These are phyloP conservation scores for Meandrusa payeni DNA, from an alignment of 2,888 invertebrate genomes.

Conservation along the genomic window DNA sequence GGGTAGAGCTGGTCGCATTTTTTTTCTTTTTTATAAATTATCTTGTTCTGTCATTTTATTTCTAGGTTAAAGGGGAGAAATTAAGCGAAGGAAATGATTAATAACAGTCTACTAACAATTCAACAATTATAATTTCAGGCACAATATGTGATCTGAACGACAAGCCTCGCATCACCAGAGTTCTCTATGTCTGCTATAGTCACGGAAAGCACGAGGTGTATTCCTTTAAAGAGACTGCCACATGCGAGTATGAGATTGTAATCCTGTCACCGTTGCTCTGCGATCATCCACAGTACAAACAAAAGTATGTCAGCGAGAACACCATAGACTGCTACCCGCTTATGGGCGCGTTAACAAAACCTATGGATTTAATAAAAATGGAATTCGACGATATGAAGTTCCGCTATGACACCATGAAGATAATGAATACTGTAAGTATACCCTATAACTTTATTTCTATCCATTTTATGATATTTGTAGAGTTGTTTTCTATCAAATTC, in stretches of 20 bases:
- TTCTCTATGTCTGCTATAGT: constrained; percentile 93
- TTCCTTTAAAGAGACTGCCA: constrained; percentile 94
- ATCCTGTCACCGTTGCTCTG: constrained; percentile 94
- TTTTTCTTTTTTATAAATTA: too few species aligned
- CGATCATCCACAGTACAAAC: constrained; percentile 92
- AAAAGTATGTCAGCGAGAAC: constrained; percentile 88
- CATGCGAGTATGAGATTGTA: constrained; percentile 96
- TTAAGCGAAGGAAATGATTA: too few species aligned
- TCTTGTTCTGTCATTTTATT: too few species aligned
- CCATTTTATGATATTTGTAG: constrained; percentile 22
- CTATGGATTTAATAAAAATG: constrained; percentile 85
- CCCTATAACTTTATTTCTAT: constrained; percentile 2
- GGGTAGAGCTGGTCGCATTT: too few species aligned
- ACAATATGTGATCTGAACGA: constrained; percentile 95
- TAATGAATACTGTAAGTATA: constrained; percentile 48
- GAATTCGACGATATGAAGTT: constrained; percentile 87
- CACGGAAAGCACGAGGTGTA: constrained; percentile 95
- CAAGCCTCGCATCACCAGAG: constrained; percentile 88
- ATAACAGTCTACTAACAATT: too few species aligned
- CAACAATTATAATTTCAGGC: constrained; percentile 42
- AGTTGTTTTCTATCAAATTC: not conserved
- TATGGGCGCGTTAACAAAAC: constrained; percentile 85
- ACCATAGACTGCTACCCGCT: constrained; percentile 87
- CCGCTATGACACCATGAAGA: constrained; percentile 79
- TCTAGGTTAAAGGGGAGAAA: too few species aligned